Base-by-base conservation (phyloP, 2,797 vertebrate genomes). In the Aratinga solstitialis region DNA sequence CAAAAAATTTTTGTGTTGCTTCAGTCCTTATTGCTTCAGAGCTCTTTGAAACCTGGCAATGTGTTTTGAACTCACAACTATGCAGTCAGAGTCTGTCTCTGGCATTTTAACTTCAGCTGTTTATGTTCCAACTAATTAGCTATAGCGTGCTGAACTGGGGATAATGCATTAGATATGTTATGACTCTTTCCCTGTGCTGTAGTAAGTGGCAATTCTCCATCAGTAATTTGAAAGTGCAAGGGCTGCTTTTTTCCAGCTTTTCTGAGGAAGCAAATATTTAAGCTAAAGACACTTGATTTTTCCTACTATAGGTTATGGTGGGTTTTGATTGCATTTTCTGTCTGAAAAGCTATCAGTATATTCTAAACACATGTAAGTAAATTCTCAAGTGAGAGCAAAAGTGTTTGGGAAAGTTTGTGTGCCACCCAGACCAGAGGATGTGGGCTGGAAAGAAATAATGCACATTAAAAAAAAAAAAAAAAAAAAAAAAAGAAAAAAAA, bases 301-400 rank as follows among this genome's bases (percentile, higher is more conserved):
- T 93, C 58, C 80, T 89, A 15, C 66, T 68, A 32, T 32, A 62
- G 73, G 13, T 89, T 87, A 65, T 72, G 38, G 30, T 78, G 17
- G 11, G 30, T 43, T 91, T 95, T 94, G 53, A 76, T 93, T 90
- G 84, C 66, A 63, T 91, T 91, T 88, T 89, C 50, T 92, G 66
- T 92, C 89, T 87, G 45, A 86, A 91, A 96, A 85, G 38, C 34
- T 83, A 85, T 77, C 89, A 62, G 16, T 51, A 13, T 73, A 91
- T 92, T 91, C 50, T 89, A 96, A 93, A 89, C 62, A 94, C 43
- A 63, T 83, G 43, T 58, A 92, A 80, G 54, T 73, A 93, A 95
- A 75, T 73, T 50, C 38, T 84, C 17, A 84, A 89, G 18, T 59
- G 30, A 92, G 69, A 93, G 84, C 20, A 82, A 75, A 93, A 92